These are phyloP conservation scores for Gymnoscopelus microlampas DNA, from an alignment of 2,797 vertebrate genomes.

Conservation along the genomic window DNA sequence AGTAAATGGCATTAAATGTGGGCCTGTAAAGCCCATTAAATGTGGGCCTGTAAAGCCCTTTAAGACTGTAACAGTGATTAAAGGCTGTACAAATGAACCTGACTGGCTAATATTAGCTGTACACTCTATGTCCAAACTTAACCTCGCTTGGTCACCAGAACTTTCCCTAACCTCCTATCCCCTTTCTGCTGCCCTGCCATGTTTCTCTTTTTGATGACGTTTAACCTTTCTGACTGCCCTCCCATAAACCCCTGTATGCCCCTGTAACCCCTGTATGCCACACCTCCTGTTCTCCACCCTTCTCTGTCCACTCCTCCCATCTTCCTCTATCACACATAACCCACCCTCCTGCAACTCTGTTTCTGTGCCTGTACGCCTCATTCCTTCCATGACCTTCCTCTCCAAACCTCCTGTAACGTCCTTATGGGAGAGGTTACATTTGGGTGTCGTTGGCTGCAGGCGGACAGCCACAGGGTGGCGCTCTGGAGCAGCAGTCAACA, in stretches of 20 bases:
- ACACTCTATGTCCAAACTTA: conserved; percentile 35
- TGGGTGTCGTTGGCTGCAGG: no score
- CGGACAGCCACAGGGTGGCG: no score
- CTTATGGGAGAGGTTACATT: no score
- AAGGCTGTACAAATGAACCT: no score
- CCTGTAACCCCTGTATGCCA: neutral
- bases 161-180: conserved; percentile 38
- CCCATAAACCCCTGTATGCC: conserved; percentile 1
- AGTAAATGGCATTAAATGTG: no score
- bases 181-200: conserved; percentile 32
- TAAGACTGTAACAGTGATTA: no score
- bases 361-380: neutral
- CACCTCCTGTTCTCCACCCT: neutral
- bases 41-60: no score
- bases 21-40: no score
- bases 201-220: neutral
- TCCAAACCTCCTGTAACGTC: no score
- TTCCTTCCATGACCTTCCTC: neutral
- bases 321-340: neutral
- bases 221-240: neutral
- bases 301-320: neutral
- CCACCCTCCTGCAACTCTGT: neutral
- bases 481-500: no score
- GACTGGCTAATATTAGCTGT: conserved; percentile 45
- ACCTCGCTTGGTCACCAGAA: conserved; percentile 40